Evolutionary conservation across 2,113 vertebrate genomes (phyloP), one percentile per base, ranked within the genome.

Genomic region (Equus quagga): DNA sequence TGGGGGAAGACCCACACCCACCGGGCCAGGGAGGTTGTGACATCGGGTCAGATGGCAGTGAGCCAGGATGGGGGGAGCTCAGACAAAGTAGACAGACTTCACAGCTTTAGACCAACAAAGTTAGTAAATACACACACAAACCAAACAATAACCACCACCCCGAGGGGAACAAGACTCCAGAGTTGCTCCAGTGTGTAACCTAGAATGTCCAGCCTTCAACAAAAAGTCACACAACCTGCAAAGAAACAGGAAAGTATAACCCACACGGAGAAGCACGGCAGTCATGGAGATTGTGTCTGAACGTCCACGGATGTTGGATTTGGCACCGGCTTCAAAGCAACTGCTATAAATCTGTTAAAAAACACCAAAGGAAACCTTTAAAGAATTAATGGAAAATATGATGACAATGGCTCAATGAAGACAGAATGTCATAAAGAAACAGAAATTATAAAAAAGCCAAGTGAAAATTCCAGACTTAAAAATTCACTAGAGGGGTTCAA

Each of bases 201-300:
- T 4, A 3, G 1, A 6, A 8, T 0, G 10, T 8, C 72, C 70
- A 12, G 70, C 41, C 0, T 0, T 0, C 15, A 10, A 3, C 31
- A 18, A 10, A 6, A 26, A 8, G 6, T 18, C 0, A 14, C 58
- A 2, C 0, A 49, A 12, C 60, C 0, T 0, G 0, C 23, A 14
- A 2, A 23, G 86, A 41, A 76, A 8, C 2, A 4, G 1, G 17
- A 15, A 23, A 1, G 26, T 5, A 0, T 0, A 2, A 0, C 1
- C 67, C 9, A 0, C 0, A 0, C 33, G 0, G 0, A 28, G 58
- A 72, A 58, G 21, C 51, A 6, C 0, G 0, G 31, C 28, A 1
- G 3, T 0, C 5, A 0, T 0, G 3, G 58, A 14, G 2, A 1
- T 14, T 4, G 4, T 11, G 19, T 13, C 31, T 6, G 23, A 18